phyloP scores from a whole-genome alignment of 2,797 vertebrate species.

The Gymnothorax reevesii region DNA sequence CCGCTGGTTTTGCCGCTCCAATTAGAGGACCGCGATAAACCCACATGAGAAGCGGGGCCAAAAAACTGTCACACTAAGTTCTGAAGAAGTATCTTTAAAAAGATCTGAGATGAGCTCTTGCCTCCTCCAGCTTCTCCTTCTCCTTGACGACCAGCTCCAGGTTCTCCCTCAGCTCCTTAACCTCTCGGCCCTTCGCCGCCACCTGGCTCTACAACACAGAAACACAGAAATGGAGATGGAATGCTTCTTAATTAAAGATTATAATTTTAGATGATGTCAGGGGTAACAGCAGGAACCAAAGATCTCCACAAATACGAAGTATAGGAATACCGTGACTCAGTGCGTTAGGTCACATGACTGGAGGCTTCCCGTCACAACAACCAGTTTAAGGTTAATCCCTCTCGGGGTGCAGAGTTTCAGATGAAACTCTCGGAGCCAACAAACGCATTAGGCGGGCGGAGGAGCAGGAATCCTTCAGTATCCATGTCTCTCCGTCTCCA shows the following conservation, averaged over 20 bases:
- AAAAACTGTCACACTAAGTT: constrained; percentile 49
- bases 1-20: constrained; percentile 70
- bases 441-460: constrained; percentile 69
- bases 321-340: neutral
- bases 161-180: constrained; percentile 83
- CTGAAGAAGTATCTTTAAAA: constrained; percentile 55
- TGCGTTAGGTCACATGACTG: neutral
- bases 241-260: neutral
- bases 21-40: constrained; percentile 73
- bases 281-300: neutral
- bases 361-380: constrained; percentile 58
- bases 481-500: constrained; percentile 59
- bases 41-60: constrained; percentile 52
- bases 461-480: constrained; percentile 59
- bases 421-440: constrained; percentile 65
- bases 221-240: neutral
- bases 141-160: constrained; percentile 77
- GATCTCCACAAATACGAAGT: neutral
- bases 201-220: constrained; percentile 79
- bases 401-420: neutral
- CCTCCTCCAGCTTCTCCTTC: constrained; percentile 83
- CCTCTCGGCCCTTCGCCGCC: constrained; percentile 86
- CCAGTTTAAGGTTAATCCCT: constrained; percentile 59
- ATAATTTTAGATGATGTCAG: constrained; percentile 33
- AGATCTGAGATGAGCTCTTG: constrained; percentile 58